Conservation (phyloP, 2,797 vertebrate species). For the Hybognathus amarus region DNA sequence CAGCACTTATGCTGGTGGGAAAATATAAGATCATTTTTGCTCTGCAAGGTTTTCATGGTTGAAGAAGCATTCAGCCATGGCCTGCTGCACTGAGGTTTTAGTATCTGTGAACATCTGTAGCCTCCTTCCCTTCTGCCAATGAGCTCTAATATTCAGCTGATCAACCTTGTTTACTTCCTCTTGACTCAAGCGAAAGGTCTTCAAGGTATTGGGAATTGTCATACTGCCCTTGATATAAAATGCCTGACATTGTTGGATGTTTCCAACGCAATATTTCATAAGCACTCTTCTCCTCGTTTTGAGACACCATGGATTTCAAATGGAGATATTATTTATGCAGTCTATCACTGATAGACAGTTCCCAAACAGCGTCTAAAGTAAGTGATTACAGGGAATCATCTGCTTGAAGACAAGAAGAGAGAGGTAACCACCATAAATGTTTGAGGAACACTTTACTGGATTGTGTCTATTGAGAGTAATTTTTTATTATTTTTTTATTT, state of each 20-base stretch:
- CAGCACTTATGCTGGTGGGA: conserved; percentile 3
- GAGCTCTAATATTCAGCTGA: conserved; percentile 66
- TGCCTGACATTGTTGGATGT: neutral
- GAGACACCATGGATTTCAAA: neutral
- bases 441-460: conserved; percentile 24
- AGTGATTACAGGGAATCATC: conserved; percentile 45
- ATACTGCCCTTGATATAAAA: neutral
- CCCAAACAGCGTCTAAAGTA: conserved; percentile 54
- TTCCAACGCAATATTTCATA: neutral
- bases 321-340: conserved; percentile 25
- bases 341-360: conserved; percentile 51
- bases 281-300: neutral
- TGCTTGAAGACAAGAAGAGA: neutral
- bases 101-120: conserved; percentile 75
- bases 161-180: conserved; percentile 68
- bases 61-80: conserved; percentile 54
- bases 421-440: conserved; percentile 29
- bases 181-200: conserved; percentile 1
- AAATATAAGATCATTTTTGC: conserved; percentile 8
- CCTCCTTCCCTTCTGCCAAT: conserved; percentile 68
- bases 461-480: neutral
- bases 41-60: conserved; percentile 31
- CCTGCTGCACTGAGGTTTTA: conserved; percentile 52
- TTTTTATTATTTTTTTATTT: neutral
- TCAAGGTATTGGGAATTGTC: neutral